Evolutionary conservation across 1,140 invertebrate genomes (phyloP), one percentile per base, ranked within the genome.

Genomic region (Drosophila sulfurigaster): DNA sequence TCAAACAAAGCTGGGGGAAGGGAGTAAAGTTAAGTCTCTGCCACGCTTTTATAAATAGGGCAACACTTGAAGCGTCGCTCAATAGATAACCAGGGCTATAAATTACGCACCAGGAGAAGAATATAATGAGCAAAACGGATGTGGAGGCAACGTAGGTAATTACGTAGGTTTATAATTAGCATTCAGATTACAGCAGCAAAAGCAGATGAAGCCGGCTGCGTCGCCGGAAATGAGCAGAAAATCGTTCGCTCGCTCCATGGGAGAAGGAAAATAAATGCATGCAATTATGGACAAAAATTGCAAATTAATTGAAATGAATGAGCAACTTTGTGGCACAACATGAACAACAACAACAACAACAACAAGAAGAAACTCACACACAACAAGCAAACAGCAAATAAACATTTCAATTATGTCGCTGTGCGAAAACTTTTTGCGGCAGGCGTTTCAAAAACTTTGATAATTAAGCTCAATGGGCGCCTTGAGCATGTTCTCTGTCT

Each of bases 371-470:
- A 32, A 32, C 30, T 32, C 30, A 69, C 28, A 54, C 57, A 58
- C 56, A 75, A 41, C 58, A 69, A 43, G 28, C 64, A 81, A 75
- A 73, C 25, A 69, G 69, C 82, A 88, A 88, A 79, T 77, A 78
- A 87, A 88, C 83, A 87, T 88, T 87, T 87, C 83, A 87, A 87
- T 87, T 89, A 87, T 89, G 85, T 88, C 59, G 77, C 80, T 58
- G 67, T 59, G 48, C 30, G 10, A 43, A 72, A 73, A 79, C 51
- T 77, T 79, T 52, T 52, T 67, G 60, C 59, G 73, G 68, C 52
- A n/a, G 41, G 46, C 28, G 67, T 46, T 49, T 66, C 65, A 57
- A 69, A 83, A 86, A 79, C 66, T 87, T 82, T 67, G 59, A 74
- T 88, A 88, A 87, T 87, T 87, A 88, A 80, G 76, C 80, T 76